Conservation (phyloP, 2,113 vertebrate genomes). For the Phocoena phocoena region DNA sequence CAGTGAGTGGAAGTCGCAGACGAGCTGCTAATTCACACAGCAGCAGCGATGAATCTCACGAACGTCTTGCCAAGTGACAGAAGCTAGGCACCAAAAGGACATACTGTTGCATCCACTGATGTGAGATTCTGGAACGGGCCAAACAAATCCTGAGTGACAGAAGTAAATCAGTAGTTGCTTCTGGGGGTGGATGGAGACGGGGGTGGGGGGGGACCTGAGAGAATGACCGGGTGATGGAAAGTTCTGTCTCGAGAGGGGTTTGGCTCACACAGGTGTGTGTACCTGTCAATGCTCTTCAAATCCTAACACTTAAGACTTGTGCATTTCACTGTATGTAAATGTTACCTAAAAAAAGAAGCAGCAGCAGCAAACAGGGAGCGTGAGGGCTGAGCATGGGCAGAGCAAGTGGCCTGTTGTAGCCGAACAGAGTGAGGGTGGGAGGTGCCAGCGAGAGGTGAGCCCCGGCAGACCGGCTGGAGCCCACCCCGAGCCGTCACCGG, state of each 20-base stretch:
- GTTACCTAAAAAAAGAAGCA: not conserved
- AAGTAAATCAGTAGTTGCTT: not conserved
- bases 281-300: rapidly evolving
- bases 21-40: rapidly evolving
- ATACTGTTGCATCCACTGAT: rapidly evolving
- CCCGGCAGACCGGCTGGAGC: too few species aligned
- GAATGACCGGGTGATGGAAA: rapidly evolving
- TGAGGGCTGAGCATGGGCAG: not conserved
- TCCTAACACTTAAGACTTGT: not conserved
- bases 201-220: not conserved
- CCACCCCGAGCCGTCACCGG: rapidly evolving
- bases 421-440: not conserved
- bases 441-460: not conserved
- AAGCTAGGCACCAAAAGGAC: not conserved
- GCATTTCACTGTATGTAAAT: not conserved
- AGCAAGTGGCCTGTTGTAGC: rapidly evolving
- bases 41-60: rapidly evolving
- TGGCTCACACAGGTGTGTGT: not conserved
- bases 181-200: rapidly evolving
- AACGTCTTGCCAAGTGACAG: not conserved
- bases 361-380: rapidly evolving
- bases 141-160: not conserved
- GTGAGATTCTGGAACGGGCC: not conserved
- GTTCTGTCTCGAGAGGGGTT: not conserved
- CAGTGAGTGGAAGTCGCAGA: not conserved